These are phyloP conservation scores for Antedon mediterranea DNA, from an alignment of 53 echinoderm and acorn worm genomes.

Conservation along the genomic window DNA sequence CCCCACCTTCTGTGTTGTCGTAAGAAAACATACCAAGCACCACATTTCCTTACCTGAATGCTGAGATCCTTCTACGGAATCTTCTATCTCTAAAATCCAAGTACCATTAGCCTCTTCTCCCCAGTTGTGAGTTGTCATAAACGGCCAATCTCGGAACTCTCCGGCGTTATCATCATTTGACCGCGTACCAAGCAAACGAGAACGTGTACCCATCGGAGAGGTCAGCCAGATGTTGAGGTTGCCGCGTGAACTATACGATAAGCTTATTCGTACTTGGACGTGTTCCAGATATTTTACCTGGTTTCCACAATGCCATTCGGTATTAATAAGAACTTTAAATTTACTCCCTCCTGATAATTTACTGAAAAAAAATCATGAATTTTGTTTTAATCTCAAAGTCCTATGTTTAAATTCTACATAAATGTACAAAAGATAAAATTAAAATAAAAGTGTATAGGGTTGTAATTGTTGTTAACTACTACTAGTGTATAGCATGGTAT, in stretches of 20 bases:
- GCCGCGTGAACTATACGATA: conserved; percentile 32
- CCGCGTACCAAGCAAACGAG: conserved; percentile 39
- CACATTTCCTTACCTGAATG: conserved; percentile 14
- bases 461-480: too few species aligned
- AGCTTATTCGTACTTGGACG: conserved; percentile 48
- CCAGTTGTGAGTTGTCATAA: conserved; percentile 96
- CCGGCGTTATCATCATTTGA: conserved; percentile 22
- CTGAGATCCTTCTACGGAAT: neutral
- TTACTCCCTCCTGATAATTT: too few species aligned
- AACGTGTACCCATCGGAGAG: conserved; percentile 62
- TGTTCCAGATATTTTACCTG: conserved; percentile 61
- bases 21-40: neutral
- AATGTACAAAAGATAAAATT: too few species aligned
- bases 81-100: conserved; percentile 55
- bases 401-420: too few species aligned
- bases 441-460: too few species aligned
- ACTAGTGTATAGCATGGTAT: too few species aligned
- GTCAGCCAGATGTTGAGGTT: conserved; percentile 40
- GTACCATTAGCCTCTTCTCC: conserved; percentile 58
- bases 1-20: neutral
- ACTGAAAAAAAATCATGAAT: too few species aligned
- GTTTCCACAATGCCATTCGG: neutral
- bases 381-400: too few species aligned
- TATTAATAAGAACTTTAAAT: neutral
- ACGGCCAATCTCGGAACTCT: conserved; percentile 47